A percentile compares a stretch with the other conserved stretches of the same genome.
Evolutionary conservation across 2,888 invertebrate genomes (phyloP).

Genomic region (Blera fallax): DNA sequence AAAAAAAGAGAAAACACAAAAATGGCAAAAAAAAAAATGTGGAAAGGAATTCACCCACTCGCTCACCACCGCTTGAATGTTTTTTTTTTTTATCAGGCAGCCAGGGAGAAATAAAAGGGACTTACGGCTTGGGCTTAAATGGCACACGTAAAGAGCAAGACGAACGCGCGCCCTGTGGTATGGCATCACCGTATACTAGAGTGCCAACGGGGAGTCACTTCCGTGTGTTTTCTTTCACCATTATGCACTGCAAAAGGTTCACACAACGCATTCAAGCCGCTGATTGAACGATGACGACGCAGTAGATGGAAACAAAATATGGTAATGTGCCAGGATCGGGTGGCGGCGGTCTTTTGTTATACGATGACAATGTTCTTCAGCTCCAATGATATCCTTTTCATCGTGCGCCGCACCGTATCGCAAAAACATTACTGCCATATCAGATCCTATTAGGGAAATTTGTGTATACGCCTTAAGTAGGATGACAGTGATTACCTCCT

Average conservation of each 20-base stretch:
- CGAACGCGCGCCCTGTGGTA: background rate
- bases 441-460: constrained; percentile 64
- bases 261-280: constrained; percentile 40
- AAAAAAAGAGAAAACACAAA: background rate
- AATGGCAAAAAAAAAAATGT: background rate
- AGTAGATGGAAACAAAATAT: constrained; percentile 59
- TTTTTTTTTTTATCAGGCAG: constrained; percentile 21
- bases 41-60: background rate
- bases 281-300: constrained; percentile 68
- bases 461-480: constrained; percentile 57
- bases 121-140: constrained; percentile 13
- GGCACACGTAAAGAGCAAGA: constrained; percentile 29
- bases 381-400: constrained; percentile 27
- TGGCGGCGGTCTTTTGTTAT: constrained; percentile 43
- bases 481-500: constrained; percentile 63
- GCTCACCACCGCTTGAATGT: background rate
- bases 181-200: background rate
- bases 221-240: constrained; percentile 42
- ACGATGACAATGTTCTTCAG: constrained; percentile 45
- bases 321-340: constrained; percentile 45
- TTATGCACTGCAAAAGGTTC: constrained; percentile 48
- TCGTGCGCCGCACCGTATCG: constrained; percentile 18
- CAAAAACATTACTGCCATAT: constrained; percentile 54
- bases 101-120: constrained; percentile 23
- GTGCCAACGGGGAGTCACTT: constrained; percentile 26